Conservation (phyloP, 2,797 vertebrate genomes). For the Pseudomugil gertrudae region DNA sequence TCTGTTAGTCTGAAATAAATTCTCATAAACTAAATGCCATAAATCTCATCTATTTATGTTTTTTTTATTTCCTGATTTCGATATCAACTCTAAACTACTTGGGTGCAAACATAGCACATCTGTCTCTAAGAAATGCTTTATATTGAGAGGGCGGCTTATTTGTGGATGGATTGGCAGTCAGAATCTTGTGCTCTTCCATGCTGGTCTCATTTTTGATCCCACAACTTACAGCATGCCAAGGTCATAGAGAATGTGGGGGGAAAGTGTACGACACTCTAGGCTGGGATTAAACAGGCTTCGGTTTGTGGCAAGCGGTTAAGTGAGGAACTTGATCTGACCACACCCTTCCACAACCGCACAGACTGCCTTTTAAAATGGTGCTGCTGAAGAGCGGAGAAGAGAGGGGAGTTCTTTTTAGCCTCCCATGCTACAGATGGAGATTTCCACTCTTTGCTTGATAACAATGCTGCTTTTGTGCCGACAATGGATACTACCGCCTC, state of each 20-base stretch:
- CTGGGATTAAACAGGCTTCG: conserved; percentile 60
- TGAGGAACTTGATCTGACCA: conserved; percentile 64
- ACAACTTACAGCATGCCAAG: conserved; percentile 63
- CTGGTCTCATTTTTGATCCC: conserved; percentile 65
- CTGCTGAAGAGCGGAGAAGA: conserved; percentile 47
- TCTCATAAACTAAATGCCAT: conserved; percentile 18
- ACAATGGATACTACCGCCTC: background rate
- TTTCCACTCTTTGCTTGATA: background rate
- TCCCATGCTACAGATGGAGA: conserved; percentile 35
- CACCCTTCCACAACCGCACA: conserved; percentile 65
- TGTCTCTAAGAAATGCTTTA: conserved; percentile 60
- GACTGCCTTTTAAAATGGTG: conserved; percentile 49
- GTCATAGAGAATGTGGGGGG: conserved; percentile 68
- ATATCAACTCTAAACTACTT: conserved; percentile 29
- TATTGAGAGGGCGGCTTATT: conserved; percentile 54
- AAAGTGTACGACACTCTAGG: conserved; percentile 42
- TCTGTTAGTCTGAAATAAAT: background rate
- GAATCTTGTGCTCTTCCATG: conserved; percentile 51
- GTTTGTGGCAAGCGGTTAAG: conserved; percentile 72
- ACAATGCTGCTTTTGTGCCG: background rate
- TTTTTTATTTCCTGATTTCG: conserved; percentile 22
- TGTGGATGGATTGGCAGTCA: conserved; percentile 50
- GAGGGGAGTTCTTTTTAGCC: conserved; percentile 43
- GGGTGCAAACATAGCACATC: conserved; percentile 47
- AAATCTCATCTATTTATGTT: conserved; percentile 22